Evolutionary conservation across 2,797 vertebrate genomes (phyloP).

Genomic region (Discoglossus pictus): DNA sequence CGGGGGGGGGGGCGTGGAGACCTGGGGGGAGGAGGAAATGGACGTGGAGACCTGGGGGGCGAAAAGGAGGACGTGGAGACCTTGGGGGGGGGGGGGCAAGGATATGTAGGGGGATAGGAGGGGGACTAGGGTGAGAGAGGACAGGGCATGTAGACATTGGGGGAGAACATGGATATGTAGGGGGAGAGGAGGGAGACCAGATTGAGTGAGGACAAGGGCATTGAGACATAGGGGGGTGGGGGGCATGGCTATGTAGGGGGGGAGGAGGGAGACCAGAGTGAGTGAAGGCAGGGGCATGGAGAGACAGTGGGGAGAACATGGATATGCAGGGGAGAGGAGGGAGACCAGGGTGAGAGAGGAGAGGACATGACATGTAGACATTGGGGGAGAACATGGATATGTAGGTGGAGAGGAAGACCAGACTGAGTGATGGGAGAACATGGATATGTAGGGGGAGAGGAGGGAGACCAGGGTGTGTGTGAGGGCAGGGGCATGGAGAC

Average conservation of each 20-base stretch:
- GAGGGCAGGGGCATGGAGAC: neutral
- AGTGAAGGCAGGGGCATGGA: neutral
- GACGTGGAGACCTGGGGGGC: neutral
- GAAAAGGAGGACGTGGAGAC: neutral
- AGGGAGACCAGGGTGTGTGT: too few species aligned
- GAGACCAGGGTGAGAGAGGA: neutral
- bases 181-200: constrained; percentile 2
- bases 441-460: too few species aligned
- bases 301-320: neutral
- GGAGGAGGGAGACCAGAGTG: neutral
- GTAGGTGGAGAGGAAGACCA: too few species aligned
- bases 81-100: too few species aligned
- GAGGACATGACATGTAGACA: too few species aligned
- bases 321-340: too few species aligned
- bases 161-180: constrained; percentile 18
- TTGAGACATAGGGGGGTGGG: too few species aligned
- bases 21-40: neutral
- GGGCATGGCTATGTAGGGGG: rapidly evolving
- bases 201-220: rapidly evolving
- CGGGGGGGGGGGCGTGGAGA: neutral
- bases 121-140: neutral
- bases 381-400: neutral
- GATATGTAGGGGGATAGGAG: neutral
- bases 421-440: too few species aligned
- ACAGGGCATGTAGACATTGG: neutral